Conservation (phyloP, 2,113 vertebrate species). For the Ptilonorhynchus violaceus region DNA sequence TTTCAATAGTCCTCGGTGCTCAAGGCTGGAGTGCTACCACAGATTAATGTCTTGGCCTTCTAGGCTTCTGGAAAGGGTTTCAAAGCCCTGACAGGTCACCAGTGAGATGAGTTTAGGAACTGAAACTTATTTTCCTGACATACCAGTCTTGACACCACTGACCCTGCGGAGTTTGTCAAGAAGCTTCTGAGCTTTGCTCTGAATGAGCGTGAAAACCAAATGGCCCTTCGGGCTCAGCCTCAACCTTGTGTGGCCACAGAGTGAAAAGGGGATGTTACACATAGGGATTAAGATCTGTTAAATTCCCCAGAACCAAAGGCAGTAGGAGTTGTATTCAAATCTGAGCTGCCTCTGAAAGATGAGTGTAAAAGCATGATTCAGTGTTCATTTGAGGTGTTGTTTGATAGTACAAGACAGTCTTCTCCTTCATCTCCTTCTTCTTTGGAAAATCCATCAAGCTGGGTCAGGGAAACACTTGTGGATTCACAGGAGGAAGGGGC, state of each 20-base stretch:
- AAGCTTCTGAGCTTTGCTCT: constrained; percentile 21
- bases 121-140: constrained; percentile 53
- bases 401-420: not conserved
- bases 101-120: constrained; percentile 43
- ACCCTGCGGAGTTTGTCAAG: constrained; percentile 7
- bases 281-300: constrained; percentile 19
- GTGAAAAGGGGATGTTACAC: constrained; percentile 23
- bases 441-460: not conserved
- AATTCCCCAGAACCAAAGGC: constrained; percentile 1
- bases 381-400: not conserved
- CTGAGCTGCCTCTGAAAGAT: not conserved
- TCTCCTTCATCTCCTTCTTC: not conserved
- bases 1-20: not conserved
- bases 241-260: not conserved
- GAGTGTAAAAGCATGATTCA: not conserved
- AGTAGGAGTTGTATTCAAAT: not conserved
- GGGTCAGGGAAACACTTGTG: not conserved
- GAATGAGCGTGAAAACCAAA: constrained; percentile 16
- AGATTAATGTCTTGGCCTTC: constrained; percentile 45
- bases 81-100: constrained; percentile 6
- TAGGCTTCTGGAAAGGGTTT: constrained; percentile 23
- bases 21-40: constrained; percentile 12
- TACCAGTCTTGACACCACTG: not conserved
- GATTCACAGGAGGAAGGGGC: not conserved
- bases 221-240: not conserved